phyloP scores from a whole-genome alignment of 2,113 vertebrate species.

The Alaudala cheleensis region DNA sequence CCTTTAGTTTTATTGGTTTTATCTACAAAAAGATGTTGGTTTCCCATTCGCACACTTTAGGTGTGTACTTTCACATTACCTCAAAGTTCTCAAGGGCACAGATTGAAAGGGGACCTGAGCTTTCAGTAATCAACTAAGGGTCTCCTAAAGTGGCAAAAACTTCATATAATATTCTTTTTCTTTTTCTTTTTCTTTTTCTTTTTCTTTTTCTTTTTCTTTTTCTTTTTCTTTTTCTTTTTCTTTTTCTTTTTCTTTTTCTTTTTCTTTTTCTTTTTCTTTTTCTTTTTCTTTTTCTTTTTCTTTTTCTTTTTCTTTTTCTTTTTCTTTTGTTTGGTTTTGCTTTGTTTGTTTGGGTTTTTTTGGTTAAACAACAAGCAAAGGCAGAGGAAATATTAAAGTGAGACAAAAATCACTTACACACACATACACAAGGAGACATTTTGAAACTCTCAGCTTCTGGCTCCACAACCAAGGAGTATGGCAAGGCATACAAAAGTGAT shows the following conservation, averaged over 20 bases:
- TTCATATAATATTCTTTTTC: background rate
- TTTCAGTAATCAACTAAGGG: background rate
- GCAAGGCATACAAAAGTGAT: background rate
- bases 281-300: rapidly evolving
- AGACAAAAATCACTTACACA: background rate
- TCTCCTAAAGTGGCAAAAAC: background rate
- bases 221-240: rapidly evolving
- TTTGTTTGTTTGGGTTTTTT: background rate
- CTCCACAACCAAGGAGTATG: background rate
- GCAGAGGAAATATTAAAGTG: background rate
- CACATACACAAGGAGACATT: background rate
- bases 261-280: background rate
- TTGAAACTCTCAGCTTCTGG: background rate
- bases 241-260: rapidly evolving
- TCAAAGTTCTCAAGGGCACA: background rate
- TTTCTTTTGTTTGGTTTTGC: background rate
- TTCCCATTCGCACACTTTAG: slow-evolving; percentile 34
- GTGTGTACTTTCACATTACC: slow-evolving; percentile 48
- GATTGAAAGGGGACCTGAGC: background rate
- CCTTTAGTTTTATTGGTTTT: slow-evolving; percentile 31
- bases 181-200: too few relatives aligned
- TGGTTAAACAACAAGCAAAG: background rate
- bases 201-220: background rate
- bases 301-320: too few relatives aligned
- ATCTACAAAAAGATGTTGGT: slow-evolving; percentile 49